Conservation (phyloP, 2,113 vertebrate species). For the Nansenia antarctica region DNA sequence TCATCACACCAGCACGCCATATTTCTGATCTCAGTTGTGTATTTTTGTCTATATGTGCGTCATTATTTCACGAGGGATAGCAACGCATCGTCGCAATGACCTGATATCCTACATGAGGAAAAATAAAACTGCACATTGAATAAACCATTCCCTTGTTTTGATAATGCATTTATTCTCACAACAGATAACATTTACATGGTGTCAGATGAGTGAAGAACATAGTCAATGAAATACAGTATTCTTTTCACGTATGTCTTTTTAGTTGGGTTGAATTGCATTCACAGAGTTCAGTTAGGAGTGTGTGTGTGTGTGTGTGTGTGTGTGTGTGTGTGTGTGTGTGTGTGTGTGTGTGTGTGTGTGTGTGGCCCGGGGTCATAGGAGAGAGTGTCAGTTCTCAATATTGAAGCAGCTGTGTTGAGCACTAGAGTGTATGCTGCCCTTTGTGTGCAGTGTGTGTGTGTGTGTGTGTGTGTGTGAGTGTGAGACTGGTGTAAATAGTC, state of each 20-base stretch:
- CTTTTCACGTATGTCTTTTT: slow-evolving; percentile 19
- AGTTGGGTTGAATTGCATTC: slow-evolving; percentile 46
- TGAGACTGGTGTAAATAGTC: slow-evolving; percentile 25
- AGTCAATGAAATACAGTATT: slow-evolving; percentile 56
- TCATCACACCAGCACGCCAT: slow-evolving; percentile 24
- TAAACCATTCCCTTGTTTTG: slow-evolving; percentile 51
- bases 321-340: slow-evolving; percentile 44
- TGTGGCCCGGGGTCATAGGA: slow-evolving; percentile 42
- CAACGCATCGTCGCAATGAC: slow-evolving; percentile 1
- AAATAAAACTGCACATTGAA: slow-evolving; percentile 22
- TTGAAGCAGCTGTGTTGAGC: slow-evolving; percentile 1
- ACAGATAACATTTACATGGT: slow-evolving; percentile 88
- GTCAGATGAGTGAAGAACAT: slow-evolving; percentile 79
- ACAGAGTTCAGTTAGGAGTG: slow-evolving; percentile 58
- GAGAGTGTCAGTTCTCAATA: slow-evolving; percentile 7
- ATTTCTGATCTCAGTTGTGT: slow-evolving; percentile 10
- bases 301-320: slow-evolving; percentile 46
- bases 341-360: slow-evolving; percentile 55
- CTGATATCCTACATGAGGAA: slow-evolving; percentile 6
- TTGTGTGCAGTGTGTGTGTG: not conserved
- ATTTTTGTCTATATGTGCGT: slow-evolving; percentile 2
- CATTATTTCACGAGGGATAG: slow-evolving; percentile 3
- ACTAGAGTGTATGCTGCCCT: not conserved
- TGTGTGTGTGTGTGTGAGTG: slow-evolving; percentile 41
- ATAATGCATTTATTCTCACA: slow-evolving; percentile 88